Evolutionary conservation across 2,888 invertebrate species (phyloP).

Genomic region (Neocrepidodera transversa): DNA sequence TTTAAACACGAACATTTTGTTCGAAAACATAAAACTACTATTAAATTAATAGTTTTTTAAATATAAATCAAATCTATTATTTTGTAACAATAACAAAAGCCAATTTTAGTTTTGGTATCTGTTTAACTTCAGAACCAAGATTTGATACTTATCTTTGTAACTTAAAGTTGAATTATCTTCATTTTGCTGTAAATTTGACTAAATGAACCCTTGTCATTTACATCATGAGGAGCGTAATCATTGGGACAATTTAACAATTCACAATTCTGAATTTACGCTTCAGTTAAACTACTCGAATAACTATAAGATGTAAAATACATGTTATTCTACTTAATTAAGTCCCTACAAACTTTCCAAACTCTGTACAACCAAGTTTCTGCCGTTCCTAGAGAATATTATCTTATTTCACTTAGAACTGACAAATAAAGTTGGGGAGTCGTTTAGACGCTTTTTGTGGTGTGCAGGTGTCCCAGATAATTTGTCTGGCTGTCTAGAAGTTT

Average conservation of each 20-base stretch:
- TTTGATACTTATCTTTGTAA: conserved; percentile 3
- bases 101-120: no score
- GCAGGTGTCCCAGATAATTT: background rate
- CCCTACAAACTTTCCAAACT: conserved; percentile 7
- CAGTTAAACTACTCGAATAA: conserved; percentile 5
- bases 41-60: no score
- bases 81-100: no score
- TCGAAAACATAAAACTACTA: no score
- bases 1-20: no score
- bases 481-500: background rate
- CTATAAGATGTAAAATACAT: conserved; percentile 16
- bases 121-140: no score
- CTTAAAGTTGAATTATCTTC: conserved; percentile 1
- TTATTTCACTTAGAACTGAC: conserved; percentile 6
- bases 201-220: conserved; percentile 16
- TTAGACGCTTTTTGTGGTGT: background rate
- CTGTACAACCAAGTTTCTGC: background rate
- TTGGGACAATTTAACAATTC: conserved; percentile 17
- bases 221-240: conserved; percentile 17
- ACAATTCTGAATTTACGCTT: conserved; percentile 3
- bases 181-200: conserved; percentile 6
- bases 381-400: background rate
- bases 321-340: conserved; percentile 16
- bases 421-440: conserved; percentile 1
- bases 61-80: no score